Conservation (phyloP, 2,888 invertebrate genomes). For the Limnephilus lunatus region DNA sequence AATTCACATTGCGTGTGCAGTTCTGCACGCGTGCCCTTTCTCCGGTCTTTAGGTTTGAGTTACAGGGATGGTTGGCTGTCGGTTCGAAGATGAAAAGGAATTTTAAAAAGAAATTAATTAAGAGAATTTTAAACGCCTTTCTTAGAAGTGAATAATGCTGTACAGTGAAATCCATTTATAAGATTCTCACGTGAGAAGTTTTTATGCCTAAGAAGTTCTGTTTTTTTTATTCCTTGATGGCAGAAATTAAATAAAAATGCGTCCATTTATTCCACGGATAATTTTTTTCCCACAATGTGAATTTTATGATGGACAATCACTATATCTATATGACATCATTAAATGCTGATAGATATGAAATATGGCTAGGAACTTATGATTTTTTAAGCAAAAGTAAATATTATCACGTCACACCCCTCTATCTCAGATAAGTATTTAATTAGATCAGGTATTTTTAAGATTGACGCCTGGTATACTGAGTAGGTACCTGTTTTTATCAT, state of each 20-base stretch:
- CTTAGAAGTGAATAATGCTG: background rate
- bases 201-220: too few species aligned
- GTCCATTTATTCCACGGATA: too few species aligned
- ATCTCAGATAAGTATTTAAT: background rate
- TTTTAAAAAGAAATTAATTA: background rate
- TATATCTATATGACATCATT: background rate
- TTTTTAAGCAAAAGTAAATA: background rate
- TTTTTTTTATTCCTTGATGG: too few species aligned
- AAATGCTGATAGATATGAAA: background rate
- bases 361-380: background rate
- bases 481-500: background rate
- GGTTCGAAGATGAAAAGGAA: background rate
- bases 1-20: constrained; percentile 13
- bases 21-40: background rate
- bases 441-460: background rate
- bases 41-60: constrained; percentile 16
- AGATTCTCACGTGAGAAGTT: too few species aligned
- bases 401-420: background rate
- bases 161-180: background rate
- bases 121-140: background rate
- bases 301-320: too few species aligned
- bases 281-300: too few species aligned
- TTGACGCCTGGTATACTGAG: background rate
- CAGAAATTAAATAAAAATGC: too few species aligned
- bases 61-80: constrained; percentile 13